Percentiles rank a stretch among this genome's conserved stretches.
These are phyloP conservation scores for Cacoxenus indagator DNA, from an alignment of 2,888 invertebrate genomes.

Conservation along the genomic window DNA sequence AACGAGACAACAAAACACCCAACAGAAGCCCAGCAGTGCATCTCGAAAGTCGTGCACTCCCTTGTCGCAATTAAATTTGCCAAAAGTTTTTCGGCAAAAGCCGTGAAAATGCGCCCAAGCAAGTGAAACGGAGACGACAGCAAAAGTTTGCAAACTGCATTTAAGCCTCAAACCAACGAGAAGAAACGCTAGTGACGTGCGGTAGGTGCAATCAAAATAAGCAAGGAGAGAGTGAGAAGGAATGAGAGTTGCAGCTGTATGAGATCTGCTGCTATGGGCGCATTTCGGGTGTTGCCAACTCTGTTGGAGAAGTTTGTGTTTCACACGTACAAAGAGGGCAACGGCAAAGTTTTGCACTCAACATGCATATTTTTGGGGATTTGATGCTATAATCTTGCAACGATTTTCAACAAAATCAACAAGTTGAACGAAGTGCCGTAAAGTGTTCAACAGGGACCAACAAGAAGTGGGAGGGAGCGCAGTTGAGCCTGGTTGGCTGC, in stretches of 20 bases:
- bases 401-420: constrained; percentile 1
- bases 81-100: constrained; percentile 17
- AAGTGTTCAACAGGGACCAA: not conserved
- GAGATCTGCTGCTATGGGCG: not conserved
- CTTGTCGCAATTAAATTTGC: constrained; percentile 56
- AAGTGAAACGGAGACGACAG: not conserved
- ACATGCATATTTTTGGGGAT: constrained; percentile 9
- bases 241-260: not conserved
- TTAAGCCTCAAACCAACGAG: constrained; percentile 35
- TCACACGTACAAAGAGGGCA: not conserved
- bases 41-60: constrained; percentile 39
- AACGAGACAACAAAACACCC: constrained; percentile 28
- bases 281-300: not conserved
- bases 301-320: not conserved
- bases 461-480: not conserved
- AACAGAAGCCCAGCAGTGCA: not conserved
- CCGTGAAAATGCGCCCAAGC: constrained; percentile 16
- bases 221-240: not conserved
- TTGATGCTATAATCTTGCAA: constrained; percentile 3
- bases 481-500: not conserved
- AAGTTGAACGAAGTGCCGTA: not conserved
- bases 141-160: constrained; percentile 46
- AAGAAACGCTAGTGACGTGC: not conserved
- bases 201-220: not conserved
- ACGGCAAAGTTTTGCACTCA: constrained; percentile 9